phyloP scores from a whole-genome alignment of 2,797 vertebrate species.

The Ptychobarbus kaznakovi region DNA sequence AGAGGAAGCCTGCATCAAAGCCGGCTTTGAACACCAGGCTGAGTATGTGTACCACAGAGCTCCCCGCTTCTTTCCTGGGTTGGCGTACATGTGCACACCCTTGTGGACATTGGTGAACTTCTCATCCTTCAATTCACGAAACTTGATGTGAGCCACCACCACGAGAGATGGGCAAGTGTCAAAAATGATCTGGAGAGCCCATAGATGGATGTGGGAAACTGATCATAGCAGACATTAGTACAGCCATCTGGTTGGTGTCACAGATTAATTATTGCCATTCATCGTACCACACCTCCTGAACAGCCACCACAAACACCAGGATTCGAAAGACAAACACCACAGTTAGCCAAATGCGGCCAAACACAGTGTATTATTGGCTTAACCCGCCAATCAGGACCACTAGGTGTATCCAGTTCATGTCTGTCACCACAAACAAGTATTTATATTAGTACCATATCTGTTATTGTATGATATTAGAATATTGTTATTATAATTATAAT shows the following conservation, averaged over 20 bases:
- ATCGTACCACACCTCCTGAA: constrained; percentile 86
- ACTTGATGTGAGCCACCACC: constrained; percentile 90
- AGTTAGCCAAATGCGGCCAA: constrained; percentile 91
- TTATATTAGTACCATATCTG: background rate
- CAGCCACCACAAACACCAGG: constrained; percentile 89
- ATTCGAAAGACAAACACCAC: constrained; percentile 91
- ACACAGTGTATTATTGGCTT: constrained; percentile 90
- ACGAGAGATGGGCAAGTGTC: constrained; percentile 87
- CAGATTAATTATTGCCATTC: constrained; percentile 90
- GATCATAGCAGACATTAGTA: constrained; percentile 85
- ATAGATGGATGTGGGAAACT: constrained; percentile 80
- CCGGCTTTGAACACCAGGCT: too few relatives aligned
- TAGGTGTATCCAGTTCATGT: constrained; percentile 89
- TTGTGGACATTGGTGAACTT: constrained; percentile 58
- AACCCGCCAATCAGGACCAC: constrained; percentile 77
- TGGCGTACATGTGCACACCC: constrained; percentile 71
- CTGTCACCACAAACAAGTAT: constrained; percentile 20
- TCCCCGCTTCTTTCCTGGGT: constrained; percentile 85
- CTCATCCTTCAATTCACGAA: constrained; percentile 81
- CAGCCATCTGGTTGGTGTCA: constrained; percentile 93
- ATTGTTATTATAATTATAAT: too few relatives aligned
- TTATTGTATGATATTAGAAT: too few relatives aligned
- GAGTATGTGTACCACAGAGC: constrained; percentile 60
- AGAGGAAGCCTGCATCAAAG: too few relatives aligned
- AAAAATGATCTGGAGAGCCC: constrained; percentile 88